Evolutionary conservation across 2,113 vertebrate species (phyloP), one percentile per base, ranked within the genome.

Genomic region (Sylvietta virens): DNA sequence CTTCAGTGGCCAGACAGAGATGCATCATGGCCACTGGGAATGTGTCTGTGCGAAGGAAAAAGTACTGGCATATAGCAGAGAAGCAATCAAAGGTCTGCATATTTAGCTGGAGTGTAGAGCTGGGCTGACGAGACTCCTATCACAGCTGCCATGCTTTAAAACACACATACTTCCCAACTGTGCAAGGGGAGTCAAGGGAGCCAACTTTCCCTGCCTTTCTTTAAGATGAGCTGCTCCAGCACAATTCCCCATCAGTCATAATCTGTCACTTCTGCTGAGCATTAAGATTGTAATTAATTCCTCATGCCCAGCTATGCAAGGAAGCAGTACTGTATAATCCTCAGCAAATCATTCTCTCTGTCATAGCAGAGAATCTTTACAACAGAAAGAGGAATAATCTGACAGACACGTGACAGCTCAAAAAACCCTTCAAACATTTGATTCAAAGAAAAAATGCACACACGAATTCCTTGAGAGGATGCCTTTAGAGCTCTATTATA

Each of bases 321-420:
- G 50, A 79, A 94, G 78, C 10, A 1, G 57, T 69, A 81, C 73
- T 42, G 71, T 28, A 57, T 73, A 85, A 87, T 92, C 66, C 42
- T 62, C 65, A 78, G 74, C 22, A 73, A 94, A 64, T 39, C 28
- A 5, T 72, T 79, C 93, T 69, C 62, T 78, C 61, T 94, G 94
- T 95, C 84, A 77, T 21, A 92, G 94, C 58, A 72, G 58, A 81
- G 65, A 77, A 83, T 88, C 80, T 97, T 95, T 94, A 72, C 81
- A 95, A 85, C 47, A 51, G 77, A 61, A 92, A 54, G 33, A 48
- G 76, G 62, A 93, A 77, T 94, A 81, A 91, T 84, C 79, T 86
- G 92, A 95, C 79, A 96, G 96, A 94, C 95, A 96, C 20, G 56
- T 88, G 81, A 94, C 89, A 83, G 91, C 73, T 85, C 54, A 91